Evolutionary conservation across 2,113 vertebrate species (phyloP).

Genomic region (Pithys albifrons): DNA sequence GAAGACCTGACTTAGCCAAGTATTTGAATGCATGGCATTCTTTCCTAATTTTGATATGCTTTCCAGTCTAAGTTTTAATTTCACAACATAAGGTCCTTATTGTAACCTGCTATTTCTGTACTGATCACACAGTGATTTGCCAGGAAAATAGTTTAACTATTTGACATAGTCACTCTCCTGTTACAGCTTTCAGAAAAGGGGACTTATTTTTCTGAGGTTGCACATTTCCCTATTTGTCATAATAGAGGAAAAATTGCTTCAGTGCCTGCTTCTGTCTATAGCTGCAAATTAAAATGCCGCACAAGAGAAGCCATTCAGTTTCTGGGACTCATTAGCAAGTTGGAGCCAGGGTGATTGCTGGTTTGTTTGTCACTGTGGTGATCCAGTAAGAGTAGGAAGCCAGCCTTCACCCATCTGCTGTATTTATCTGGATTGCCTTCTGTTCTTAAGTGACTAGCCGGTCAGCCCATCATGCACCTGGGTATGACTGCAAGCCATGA

Average conservation of each 20-base stretch:
- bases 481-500: conserved; percentile 42
- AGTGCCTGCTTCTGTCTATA: neutral
- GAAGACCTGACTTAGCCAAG: neutral
- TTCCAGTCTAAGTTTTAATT: neutral
- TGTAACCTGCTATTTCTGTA: neutral
- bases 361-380: neutral
- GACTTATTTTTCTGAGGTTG: neutral
- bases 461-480: neutral
- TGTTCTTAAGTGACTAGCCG: neutral
- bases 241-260: conserved; percentile 5
- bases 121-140: neutral
- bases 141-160: neutral
- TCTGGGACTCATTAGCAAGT: neutral
- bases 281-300: neutral
- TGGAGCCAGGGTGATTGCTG: neutral
- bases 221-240: neutral
- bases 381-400: neutral
- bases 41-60: neutral
- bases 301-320: conserved; percentile 5
- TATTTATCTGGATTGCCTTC: conserved; percentile 5
- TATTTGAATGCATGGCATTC: neutral
- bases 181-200: neutral
- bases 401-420: neutral
- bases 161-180: neutral
- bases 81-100: neutral